Percentiles rank a stretch among this genome's conserved stretches.
phyloP scores from a whole-genome alignment of 2,113 vertebrate species.

The Rhynchomys soricoides region DNA sequence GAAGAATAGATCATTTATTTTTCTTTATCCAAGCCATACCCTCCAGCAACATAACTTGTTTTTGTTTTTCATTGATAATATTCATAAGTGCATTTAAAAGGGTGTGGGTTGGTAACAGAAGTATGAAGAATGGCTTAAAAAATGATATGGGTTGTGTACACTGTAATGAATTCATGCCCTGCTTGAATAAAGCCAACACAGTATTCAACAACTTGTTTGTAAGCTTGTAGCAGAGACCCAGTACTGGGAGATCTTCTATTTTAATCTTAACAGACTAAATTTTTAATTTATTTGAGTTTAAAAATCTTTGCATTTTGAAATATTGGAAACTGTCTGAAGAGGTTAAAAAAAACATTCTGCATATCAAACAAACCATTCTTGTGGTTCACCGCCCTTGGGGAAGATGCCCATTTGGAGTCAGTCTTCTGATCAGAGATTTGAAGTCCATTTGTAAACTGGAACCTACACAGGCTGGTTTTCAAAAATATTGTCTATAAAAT shows the following conservation, averaged over 20 bases:
- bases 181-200: not conserved
- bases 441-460: conserved; percentile 36
- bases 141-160: not conserved
- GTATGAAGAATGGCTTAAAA: not conserved
- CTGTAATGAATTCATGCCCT: not conserved
- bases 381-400: not conserved
- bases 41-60: not conserved
- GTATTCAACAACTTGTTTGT: not conserved
- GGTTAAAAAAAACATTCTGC: not conserved
- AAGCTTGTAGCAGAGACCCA: not conserved
- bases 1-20: not conserved
- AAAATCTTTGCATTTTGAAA: conserved; percentile 52
- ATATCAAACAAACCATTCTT: conserved; percentile 18
- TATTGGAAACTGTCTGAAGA: not conserved
- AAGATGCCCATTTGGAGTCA: not conserved
- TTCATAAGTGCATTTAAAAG: not conserved
- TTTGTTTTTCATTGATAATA: not conserved
- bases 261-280: conserved; percentile 34
- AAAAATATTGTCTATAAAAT: not conserved
- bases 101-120: not conserved
- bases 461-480: not conserved
- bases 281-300: conserved; percentile 31
- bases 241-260: not conserved
- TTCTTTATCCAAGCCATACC: not conserved
- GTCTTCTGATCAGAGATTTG: conserved; percentile 1